Evolutionary conservation across 2,113 vertebrate species (phyloP).

Genomic region (Corythaeola cristata): DNA sequence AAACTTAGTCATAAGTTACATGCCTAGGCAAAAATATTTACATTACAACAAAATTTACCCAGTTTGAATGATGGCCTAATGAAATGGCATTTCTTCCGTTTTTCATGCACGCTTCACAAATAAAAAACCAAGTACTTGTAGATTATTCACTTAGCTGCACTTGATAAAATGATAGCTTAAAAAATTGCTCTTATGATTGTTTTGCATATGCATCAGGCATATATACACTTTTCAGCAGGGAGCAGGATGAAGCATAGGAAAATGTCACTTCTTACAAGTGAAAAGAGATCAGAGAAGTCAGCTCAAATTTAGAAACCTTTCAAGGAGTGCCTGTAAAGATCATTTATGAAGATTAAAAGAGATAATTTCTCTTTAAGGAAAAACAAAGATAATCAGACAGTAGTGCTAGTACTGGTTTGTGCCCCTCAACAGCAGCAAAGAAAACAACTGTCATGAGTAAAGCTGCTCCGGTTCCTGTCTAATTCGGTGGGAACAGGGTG

Average conservation of each 20-base stretch:
- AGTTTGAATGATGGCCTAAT: neutral
- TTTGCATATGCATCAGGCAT: neutral
- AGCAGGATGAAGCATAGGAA: neutral
- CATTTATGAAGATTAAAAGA: slow-evolving; percentile 43
- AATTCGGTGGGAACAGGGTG: neutral
- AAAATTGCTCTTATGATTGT: neutral
- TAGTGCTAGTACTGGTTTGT: neutral
- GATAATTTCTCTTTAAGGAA: slow-evolving; percentile 7
- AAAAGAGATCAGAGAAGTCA: slow-evolving; percentile 41
- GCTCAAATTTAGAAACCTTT: slow-evolving; percentile 18
- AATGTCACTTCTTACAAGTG: slow-evolving; percentile 25
- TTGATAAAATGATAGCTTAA: neutral
- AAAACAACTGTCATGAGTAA: neutral
- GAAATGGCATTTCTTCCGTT: neutral
- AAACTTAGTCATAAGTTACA: neutral
- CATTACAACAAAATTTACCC: neutral
- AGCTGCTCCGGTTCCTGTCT: neutral
- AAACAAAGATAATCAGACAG: neutral
- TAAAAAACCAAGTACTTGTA: neutral
- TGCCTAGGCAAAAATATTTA: neutral
- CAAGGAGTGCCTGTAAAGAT: neutral
- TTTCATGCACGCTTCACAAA: neutral
- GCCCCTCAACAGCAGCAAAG: neutral
- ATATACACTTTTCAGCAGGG: slow-evolving; percentile 15
- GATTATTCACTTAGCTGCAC: slow-evolving; percentile 31